Percentiles rank a stretch among this genome's conserved stretches.
phyloP scores from a whole-genome alignment of 2,888 invertebrate genomes.

The Amiota minor region DNA sequence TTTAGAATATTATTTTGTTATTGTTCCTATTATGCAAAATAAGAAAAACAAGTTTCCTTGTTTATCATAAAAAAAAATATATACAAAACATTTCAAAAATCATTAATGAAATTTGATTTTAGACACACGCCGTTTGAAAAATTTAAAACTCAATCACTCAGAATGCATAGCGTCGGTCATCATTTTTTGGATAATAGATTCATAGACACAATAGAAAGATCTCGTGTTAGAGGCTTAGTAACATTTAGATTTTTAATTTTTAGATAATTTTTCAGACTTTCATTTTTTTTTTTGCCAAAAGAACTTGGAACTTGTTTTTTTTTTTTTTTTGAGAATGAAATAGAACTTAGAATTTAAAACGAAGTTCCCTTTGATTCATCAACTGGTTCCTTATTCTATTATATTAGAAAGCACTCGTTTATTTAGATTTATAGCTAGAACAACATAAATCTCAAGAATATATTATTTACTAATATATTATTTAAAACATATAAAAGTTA shows the following conservation, averaged over 20 bases:
- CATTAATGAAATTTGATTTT: too few species aligned
- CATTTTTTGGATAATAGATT: too few species aligned
- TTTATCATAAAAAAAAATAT: not conserved
- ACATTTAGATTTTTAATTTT: not conserved
- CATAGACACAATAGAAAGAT: too few species aligned
- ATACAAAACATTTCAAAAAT: too few species aligned
- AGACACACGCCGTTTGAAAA: too few species aligned
- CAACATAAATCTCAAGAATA: conserved; percentile 15
- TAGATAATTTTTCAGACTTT: not conserved
- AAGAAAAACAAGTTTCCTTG: not conserved
- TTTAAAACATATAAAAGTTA: not conserved
- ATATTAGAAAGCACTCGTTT: not conserved
- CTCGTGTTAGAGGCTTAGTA: not conserved
- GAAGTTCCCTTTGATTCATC: conserved; percentile 48
- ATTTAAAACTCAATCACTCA: too few species aligned
- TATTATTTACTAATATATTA: too few species aligned
- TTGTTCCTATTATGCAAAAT: too few species aligned
- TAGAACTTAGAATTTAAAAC: not conserved
- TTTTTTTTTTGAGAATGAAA: not conserved
- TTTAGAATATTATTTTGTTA: too few species aligned
- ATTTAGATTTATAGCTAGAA: not conserved
- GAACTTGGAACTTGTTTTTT: not conserved
- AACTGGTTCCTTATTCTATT: conserved; percentile 48
- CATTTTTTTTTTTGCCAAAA: not conserved
- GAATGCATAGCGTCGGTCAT: too few species aligned